Conservation (phyloP, 2,888 invertebrate species). For the Drosophila differens region DNA sequence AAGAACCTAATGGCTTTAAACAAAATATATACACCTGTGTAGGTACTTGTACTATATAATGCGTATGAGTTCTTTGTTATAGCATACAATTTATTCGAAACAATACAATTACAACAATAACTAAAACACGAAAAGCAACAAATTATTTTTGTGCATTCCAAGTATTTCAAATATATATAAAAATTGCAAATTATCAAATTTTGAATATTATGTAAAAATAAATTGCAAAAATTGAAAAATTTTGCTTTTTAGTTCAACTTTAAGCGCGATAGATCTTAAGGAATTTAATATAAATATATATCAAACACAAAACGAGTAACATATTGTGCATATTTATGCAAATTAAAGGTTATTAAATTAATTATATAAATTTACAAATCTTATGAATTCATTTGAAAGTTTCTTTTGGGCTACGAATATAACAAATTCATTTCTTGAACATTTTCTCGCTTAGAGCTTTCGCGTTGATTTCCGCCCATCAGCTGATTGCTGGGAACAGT, state of each 20-base stretch:
- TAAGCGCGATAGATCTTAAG: constrained; percentile 62
- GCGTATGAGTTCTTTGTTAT: constrained; percentile 57
- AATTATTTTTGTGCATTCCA: constrained; percentile 75
- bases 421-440: too few species aligned
- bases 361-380: constrained; percentile 36
- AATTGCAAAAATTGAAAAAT: constrained; percentile 35
- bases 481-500: constrained; percentile 52
- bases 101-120: constrained; percentile 28
- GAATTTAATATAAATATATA: constrained; percentile 40
- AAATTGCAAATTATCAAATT: constrained; percentile 15
- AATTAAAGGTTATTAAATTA: constrained; percentile 69
- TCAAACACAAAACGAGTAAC: constrained; percentile 49
- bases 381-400: not conserved
- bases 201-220: constrained; percentile 11
- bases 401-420: not conserved
- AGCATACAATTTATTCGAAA: constrained; percentile 52
- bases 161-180: constrained; percentile 70
- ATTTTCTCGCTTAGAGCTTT: not conserved
- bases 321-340: constrained; percentile 72
- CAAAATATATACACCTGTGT: constrained; percentile 39
- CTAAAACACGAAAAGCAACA: constrained; percentile 37
- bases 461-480: constrained; percentile 30
- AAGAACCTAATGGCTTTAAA: constrained; percentile 77
- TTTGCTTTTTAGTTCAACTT: constrained; percentile 58
- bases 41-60: constrained; percentile 28